These are phyloP conservation scores for Tetramorium simillimum DNA, from an alignment of 1,140 invertebrate genomes.

Conservation along the genomic window DNA sequence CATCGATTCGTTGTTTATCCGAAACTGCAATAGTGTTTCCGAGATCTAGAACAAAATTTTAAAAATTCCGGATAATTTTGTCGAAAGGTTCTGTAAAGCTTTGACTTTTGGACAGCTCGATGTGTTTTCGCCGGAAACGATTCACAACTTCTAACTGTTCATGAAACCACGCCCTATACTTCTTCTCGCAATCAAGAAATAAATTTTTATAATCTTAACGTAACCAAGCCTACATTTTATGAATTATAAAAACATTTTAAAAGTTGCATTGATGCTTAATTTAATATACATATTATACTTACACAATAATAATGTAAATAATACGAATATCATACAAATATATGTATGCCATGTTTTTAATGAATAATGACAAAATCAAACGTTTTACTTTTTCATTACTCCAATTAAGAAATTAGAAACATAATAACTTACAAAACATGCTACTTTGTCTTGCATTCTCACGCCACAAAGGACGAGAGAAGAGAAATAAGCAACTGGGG, in stretches of 20 bases:
- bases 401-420: not conserved
- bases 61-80: not conserved
- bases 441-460: not conserved
- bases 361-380: not conserved
- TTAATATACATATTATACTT: not conserved
- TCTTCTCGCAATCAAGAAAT: not conserved
- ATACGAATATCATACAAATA: not conserved
- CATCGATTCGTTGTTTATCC: slow-evolving; percentile 57
- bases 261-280: not conserved
- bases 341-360: not conserved
- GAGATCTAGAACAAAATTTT: slow-evolving; percentile 29
- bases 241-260: not conserved
- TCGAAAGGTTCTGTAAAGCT: slow-evolving; percentile 5
- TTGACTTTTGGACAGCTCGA: slow-evolving; percentile 23
- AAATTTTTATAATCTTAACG: not conserved
- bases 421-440: not conserved
- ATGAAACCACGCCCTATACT: not conserved
- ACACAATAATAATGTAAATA: not conserved
- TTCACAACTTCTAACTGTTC: not conserved
- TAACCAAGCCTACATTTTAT: not conserved
- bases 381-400: not conserved
- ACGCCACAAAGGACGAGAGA: not conserved
- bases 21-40: not conserved
- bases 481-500: not conserved
- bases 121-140: slow-evolving; percentile 14